Evolutionary conservation across 1,140 invertebrate genomes (phyloP).

Genomic region (Ostrea denselamellosa): DNA sequence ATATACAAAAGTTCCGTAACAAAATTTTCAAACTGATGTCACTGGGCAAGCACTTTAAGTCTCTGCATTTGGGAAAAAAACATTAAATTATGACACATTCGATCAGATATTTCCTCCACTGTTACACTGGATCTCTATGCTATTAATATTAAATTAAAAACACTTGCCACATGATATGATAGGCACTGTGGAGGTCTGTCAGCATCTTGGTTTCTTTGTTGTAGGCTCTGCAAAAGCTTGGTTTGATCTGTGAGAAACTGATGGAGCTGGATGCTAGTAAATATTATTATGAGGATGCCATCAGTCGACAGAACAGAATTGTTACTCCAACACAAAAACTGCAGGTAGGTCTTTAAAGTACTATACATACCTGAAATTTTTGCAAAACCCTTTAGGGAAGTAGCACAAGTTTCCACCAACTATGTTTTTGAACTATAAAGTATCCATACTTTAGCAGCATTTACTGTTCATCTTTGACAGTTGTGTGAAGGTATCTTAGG

Average conservation of each 20-base stretch:
- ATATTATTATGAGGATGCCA: conserved; percentile 62
- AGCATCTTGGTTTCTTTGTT: neutral
- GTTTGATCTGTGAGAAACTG: conserved; percentile 62
- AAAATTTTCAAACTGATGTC: too few relatives aligned
- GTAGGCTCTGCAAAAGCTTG: conserved; percentile 62
- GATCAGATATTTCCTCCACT: too few relatives aligned
- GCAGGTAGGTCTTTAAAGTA: conserved; percentile 52
- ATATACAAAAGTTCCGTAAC: too few relatives aligned
- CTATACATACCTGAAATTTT: too few relatives aligned
- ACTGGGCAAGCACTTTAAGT: too few relatives aligned
- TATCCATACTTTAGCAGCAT: neutral
- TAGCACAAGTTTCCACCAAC: neutral
- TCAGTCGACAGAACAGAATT: conserved; percentile 58
- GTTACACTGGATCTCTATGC: too few relatives aligned
- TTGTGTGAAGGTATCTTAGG: conserved; percentile 65
- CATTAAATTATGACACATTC: too few relatives aligned
- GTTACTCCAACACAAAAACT: conserved; percentile 60
- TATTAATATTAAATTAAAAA: too few relatives aligned
- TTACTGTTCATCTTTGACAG: conserved; percentile 48
- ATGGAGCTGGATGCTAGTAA: conserved; percentile 56
- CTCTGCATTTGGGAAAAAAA: too few relatives aligned
- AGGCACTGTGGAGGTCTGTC: too few relatives aligned
- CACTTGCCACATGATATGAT: too few relatives aligned
- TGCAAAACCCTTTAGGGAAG: neutral
- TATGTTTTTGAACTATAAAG: neutral